phyloP scores from a whole-genome alignment of 1,140 invertebrate species.

The Octopus bimaculoides region DNA sequence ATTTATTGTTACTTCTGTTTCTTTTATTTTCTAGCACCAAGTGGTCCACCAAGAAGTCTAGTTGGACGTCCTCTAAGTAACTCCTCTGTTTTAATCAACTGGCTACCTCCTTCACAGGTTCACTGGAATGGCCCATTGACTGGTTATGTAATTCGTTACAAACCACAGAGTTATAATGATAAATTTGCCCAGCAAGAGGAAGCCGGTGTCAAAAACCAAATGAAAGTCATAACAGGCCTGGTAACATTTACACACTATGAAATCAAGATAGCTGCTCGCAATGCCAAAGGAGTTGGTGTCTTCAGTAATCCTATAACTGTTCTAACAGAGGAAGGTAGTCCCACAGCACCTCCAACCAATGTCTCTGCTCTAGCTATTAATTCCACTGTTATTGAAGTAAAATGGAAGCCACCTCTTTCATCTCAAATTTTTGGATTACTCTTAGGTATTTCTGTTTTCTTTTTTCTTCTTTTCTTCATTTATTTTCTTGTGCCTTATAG shows the following conservation, averaged over 20 bases:
- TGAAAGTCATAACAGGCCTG: conserved; percentile 35
- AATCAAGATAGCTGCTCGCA: conserved; percentile 95
- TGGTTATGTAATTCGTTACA: conserved; percentile 89
- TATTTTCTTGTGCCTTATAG: neutral
- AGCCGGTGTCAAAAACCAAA: conserved; percentile 69
- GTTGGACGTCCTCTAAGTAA: conserved; percentile 40
- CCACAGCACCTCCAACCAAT: conserved; percentile 84
- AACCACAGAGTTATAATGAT: conserved; percentile 85
- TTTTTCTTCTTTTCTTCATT: neutral
- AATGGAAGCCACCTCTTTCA: conserved; percentile 74
- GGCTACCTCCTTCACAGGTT: conserved; percentile 91
- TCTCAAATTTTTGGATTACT: conserved; percentile 95
- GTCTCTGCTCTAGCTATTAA: conserved; percentile 77
- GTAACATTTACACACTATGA: conserved; percentile 77
- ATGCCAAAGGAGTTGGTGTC: conserved; percentile 92
- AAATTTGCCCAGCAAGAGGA: conserved; percentile 66
- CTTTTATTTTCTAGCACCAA: conserved; percentile 42
- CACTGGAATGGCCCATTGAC: conserved; percentile 91
- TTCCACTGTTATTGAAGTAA: conserved; percentile 68
- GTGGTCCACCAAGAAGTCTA: conserved; percentile 45
- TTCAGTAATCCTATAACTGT: conserved; percentile 85
- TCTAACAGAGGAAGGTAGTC: conserved; percentile 92
- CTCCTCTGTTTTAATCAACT: conserved; percentile 94
- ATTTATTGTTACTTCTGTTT: neutral
- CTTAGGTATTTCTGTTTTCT: neutral